Conservation (phyloP, 1,140 invertebrate genomes). For the Sinonovacula constricta region DNA sequence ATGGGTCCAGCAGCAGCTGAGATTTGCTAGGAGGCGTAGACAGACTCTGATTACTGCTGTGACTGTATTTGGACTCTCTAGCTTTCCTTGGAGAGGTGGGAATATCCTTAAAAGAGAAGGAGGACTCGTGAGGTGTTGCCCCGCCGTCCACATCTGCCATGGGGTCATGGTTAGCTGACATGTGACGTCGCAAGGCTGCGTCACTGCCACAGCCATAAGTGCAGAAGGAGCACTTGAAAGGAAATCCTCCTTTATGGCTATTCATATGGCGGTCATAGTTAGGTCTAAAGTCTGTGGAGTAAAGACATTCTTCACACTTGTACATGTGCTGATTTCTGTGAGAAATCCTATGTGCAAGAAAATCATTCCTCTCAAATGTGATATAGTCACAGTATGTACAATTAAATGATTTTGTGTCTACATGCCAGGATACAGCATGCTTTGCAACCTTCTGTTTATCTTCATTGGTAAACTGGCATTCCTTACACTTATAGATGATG, state of each 20-base stretch:
- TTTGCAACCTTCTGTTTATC: conserved; percentile 64
- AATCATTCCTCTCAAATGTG: conserved; percentile 87
- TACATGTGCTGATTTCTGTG: conserved; percentile 93
- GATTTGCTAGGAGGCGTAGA: neutral
- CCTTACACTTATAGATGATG: conserved; percentile 65
- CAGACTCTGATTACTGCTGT: neutral
- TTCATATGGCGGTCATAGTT: conserved; percentile 95
- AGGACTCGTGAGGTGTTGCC: neutral
- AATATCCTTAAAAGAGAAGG: neutral
- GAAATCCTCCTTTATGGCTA: conserved; percentile 83
- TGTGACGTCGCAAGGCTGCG: conserved; percentile 94
- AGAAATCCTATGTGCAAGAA: conserved; percentile 85
- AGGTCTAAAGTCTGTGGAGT: conserved; percentile 94
- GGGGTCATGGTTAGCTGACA: conserved; percentile 82
- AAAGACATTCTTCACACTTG: conserved; percentile 93
- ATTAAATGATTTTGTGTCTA: conserved; percentile 85
- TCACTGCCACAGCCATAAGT: conserved; percentile 95
- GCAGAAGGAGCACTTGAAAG: conserved; percentile 90
- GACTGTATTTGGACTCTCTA: neutral
- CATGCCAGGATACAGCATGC: conserved; percentile 72
- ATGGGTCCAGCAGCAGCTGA: conserved; percentile 15
- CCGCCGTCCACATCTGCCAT: conserved; percentile 15
- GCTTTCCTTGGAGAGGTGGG: neutral
- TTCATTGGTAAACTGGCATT: conserved; percentile 66
- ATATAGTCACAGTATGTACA: conserved; percentile 94